Evolutionary conservation across 2,888 invertebrate species (phyloP).

Genomic region (Drosophila mayaguana): DNA sequence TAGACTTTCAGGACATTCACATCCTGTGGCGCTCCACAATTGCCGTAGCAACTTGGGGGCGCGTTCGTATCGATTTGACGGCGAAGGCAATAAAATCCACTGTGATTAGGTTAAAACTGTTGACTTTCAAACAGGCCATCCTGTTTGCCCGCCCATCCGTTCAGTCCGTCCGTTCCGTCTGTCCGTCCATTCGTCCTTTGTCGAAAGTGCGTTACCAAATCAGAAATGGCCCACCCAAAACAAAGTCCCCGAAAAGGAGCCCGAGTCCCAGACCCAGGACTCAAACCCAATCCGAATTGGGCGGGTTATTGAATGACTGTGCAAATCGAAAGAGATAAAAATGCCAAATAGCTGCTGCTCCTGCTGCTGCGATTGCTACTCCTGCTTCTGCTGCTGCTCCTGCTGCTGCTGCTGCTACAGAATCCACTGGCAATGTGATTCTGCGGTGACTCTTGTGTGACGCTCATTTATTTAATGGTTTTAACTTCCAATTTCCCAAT

Average conservation of each 20-base stretch:
- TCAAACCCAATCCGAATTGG: conserved; percentile 22
- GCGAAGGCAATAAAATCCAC: conserved; percentile 77
- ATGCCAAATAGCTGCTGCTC: conserved; percentile 43
- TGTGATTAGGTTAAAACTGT: conserved; percentile 83
- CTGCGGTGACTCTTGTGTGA: conserved; percentile 69
- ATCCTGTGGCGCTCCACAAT: conserved; percentile 63
- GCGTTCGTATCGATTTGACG: conserved; percentile 61
- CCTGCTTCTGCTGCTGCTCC: conserved; percentile 17
- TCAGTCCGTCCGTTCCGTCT: conserved; percentile 6
- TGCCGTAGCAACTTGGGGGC: conserved; percentile 10
- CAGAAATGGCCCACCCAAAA: conserved; percentile 42
- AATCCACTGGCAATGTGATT: conserved; percentile 65
- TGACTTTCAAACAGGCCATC: conserved; percentile 77
- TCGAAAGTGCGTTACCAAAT: conserved; percentile 49
- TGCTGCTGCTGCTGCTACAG: conserved; percentile 4
- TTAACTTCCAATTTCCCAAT: conserved; percentile 82
- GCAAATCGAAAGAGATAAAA: conserved; percentile 79
- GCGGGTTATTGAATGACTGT: conserved; percentile 74
- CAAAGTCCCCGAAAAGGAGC: background rate
- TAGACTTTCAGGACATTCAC: conserved; percentile 28
- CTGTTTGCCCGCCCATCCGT: conserved; percentile 42
- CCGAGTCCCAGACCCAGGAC: background rate
- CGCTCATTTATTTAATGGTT: conserved; percentile 82
- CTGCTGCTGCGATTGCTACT: conserved; percentile 9
- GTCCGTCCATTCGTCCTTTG: conserved; percentile 25